These are phyloP conservation scores for Cricetomys ansorgei DNA, from an alignment of 2,113 vertebrate species.

Conservation along the genomic window DNA sequence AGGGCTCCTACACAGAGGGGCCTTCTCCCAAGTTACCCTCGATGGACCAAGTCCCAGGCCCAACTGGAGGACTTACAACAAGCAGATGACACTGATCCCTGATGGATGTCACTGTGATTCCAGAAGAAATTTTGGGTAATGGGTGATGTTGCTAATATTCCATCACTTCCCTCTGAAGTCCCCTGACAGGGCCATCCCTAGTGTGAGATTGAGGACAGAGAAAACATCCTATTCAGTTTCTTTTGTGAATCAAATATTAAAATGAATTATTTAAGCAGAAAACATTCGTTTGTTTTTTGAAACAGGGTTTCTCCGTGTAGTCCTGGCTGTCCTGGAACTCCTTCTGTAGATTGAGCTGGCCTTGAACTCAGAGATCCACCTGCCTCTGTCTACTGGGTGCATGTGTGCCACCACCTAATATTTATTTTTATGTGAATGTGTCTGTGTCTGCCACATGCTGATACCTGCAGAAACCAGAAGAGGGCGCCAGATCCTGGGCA, in stretches of 20 bases:
- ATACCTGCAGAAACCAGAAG: not conserved
- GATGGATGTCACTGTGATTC: not conserved
- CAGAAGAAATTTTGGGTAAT: not conserved
- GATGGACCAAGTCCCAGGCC: not conserved
- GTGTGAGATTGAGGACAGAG: not conserved
- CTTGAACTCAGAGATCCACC: too few relatives aligned
- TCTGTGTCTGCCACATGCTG: not conserved
- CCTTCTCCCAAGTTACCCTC: not conserved
- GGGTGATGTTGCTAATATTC: not conserved
- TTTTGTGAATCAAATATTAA: not conserved
- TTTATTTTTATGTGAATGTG: not conserved
- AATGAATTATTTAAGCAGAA: not conserved
- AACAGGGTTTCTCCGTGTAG: too few relatives aligned
- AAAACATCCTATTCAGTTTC: not conserved
- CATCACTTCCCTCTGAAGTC: not conserved
- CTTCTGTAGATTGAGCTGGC: too few relatives aligned
- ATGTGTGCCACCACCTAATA: too few relatives aligned
- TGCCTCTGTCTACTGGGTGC: too few relatives aligned
- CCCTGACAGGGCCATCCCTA: not conserved
- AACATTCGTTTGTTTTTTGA: too few relatives aligned
- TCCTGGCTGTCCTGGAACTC: too few relatives aligned
- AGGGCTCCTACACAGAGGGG: not conserved
- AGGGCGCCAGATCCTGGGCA: not conserved
- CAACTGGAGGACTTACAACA: not conserved
- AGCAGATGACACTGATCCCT: not conserved